A percentile compares a stretch with the other conserved stretches of the same genome.
phyloP scores from a whole-genome alignment of 2,888 invertebrate species.

The Protodeltote pygarga region DNA sequence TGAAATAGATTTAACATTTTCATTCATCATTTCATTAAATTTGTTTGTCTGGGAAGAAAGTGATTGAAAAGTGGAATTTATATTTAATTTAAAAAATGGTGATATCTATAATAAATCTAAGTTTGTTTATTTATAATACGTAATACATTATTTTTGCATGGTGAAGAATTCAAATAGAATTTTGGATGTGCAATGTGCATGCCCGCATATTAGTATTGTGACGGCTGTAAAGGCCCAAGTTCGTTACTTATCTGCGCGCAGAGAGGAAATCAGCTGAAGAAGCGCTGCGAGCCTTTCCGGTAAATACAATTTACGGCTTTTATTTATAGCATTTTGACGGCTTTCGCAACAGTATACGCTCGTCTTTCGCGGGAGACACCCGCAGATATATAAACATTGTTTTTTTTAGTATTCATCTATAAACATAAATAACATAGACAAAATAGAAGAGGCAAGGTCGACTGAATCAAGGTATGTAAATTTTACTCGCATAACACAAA shows the following conservation, averaged over 20 bases:
- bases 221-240: neutral
- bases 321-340: conserved; percentile 55
- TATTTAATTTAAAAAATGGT: too few relatives aligned
- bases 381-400: conserved; percentile 35
- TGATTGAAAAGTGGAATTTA: too few relatives aligned
- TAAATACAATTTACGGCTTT: conserved; percentile 33
- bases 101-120: too few relatives aligned
- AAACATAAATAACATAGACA: conserved; percentile 1
- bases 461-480: conserved; percentile 26
- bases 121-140: too few relatives aligned
- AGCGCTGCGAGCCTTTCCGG: conserved; percentile 36
- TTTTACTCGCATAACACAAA: conserved; percentile 9
- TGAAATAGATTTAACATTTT: too few relatives aligned
- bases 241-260: conserved; percentile 1
- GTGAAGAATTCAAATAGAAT: too few relatives aligned
- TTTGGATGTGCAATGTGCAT: neutral
- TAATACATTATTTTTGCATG: neutral
- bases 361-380: conserved; percentile 60
- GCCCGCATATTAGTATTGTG: neutral
- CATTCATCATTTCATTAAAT: too few relatives aligned
- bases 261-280: conserved; percentile 39
- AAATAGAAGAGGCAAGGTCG: conserved; percentile 8
- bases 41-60: too few relatives aligned
- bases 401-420: neutral
- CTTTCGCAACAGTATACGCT: conserved; percentile 69